Evolutionary conservation across 2,797 vertebrate species (phyloP), one percentile per base, ranked within the genome.

Genomic region (Neosilurus mollespiculum): DNA sequence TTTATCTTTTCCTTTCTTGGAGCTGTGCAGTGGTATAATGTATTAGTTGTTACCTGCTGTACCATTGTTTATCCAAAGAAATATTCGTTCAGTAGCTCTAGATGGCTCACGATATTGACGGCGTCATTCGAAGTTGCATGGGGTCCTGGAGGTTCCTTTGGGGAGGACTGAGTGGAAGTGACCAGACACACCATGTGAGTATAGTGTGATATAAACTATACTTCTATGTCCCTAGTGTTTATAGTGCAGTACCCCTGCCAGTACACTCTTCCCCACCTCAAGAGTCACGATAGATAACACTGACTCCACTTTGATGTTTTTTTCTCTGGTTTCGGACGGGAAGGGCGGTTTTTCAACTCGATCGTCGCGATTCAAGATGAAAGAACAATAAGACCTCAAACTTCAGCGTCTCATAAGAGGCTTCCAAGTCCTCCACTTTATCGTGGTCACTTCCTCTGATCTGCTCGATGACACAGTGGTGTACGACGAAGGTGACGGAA

Each of bases 321-420:
- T 30, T 64, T 9, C 24, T 75, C 76, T 26, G 81, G 70, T 59
- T 71, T 71, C 37, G 53, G 67, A 76, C 72, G 16, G 59, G 59
- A 80, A 24, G 11, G 49, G 7, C 30, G 34, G 62, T 67, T 91
- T 92, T 82, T 91, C 90, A 87, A 90, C 88, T 84, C 92, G 91
- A 94, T 94, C 93, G 92, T 92, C 92, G 93, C 88, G 90, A 89
- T 92, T 92, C 87, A 93, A 93, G 94, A 94, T 92, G 94, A 95
- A 95, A 94, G 90, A 89, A 91, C 89, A 87, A 88, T 87, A 85
- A 78, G 87, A 90, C 93, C 93, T 93, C 92, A 89, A 94, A 93
- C 92, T 92, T 49, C 70, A 22, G 79, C 37, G 24, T 85, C 79
- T 81, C 26, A 84, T 90, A 92, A 95, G 93, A 94, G 92, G 90